Conservation (phyloP, 2,113 vertebrate species). For the Pygoscelis antarcticus region DNA sequence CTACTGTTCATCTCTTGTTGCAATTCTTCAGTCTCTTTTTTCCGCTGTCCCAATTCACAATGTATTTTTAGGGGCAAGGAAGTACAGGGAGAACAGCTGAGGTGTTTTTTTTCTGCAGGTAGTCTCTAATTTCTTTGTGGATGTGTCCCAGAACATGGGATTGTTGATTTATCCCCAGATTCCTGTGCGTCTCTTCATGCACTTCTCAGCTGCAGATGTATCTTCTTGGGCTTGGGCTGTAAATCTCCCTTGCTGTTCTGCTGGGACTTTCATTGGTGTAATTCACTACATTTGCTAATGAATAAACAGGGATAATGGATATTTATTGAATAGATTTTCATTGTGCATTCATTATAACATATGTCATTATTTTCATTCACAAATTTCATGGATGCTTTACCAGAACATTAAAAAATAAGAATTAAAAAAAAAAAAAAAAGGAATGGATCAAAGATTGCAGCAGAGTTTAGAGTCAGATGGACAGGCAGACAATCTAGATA, state of each 20-base stretch:
- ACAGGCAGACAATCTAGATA: conserved; percentile 52
- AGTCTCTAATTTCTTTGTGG: conserved; percentile 5
- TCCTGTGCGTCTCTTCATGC: neutral
- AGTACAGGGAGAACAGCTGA: neutral
- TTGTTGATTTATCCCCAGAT: conserved; percentile 20
- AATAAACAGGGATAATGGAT: neutral
- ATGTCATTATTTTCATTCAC: conserved; percentile 16
- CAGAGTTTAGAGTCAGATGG: conserved; percentile 39
- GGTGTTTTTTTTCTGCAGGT: neutral
- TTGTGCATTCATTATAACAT: neutral
- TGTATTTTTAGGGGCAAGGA: conserved; percentile 24
- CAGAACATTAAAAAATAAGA: neutral
- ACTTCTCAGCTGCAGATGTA: neutral
- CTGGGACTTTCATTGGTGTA: neutral
- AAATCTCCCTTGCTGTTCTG: neutral
- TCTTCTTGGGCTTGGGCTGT: neutral
- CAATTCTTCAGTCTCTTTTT: neutral
- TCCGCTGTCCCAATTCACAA: neutral
- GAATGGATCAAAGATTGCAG: conserved; percentile 14
- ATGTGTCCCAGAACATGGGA: neutral
- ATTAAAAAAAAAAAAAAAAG: neutral
- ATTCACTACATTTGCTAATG: neutral
- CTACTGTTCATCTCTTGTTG: neutral
- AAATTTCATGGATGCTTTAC: neutral
- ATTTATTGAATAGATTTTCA: conserved; percentile 20